These are phyloP conservation scores for Drosophila cognata DNA, from an alignment of 2,888 invertebrate species.

Conservation along the genomic window DNA sequence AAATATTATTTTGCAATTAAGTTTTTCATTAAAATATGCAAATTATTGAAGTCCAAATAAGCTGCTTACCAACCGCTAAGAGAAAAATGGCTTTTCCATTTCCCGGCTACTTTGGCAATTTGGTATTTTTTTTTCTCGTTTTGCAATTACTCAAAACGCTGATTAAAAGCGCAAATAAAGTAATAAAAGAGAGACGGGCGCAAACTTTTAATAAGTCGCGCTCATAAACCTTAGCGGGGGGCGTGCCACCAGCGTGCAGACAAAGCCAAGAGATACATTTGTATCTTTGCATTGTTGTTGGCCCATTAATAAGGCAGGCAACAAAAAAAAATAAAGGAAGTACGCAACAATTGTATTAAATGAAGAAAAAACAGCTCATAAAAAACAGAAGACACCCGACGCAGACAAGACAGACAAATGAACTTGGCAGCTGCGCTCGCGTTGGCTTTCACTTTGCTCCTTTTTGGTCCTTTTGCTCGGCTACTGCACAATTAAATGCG, in stretches of 20 bases:
- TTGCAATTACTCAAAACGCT: slow-evolving; percentile 68
- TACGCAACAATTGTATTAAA: slow-evolving; percentile 77
- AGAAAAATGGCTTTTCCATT: slow-evolving; percentile 30
- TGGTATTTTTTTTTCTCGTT: slow-evolving; percentile 5
- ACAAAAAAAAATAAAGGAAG: slow-evolving; percentile 31
- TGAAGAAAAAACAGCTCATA: slow-evolving; percentile 55
- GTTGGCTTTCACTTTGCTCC: slow-evolving; percentile 18
- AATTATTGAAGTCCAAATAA: slow-evolving; percentile 26
- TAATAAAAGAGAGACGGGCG: slow-evolving; percentile 47
- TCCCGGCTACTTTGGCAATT: slow-evolving; percentile 15
- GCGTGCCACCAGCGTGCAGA: slow-evolving; percentile 40
- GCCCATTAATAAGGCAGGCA: slow-evolving; percentile 74
- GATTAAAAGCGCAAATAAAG: slow-evolving; percentile 72
- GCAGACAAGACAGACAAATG: slow-evolving; percentile 49
- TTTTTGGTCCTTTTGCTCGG: slow-evolving; percentile 21
- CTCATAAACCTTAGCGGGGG: slow-evolving; percentile 61
- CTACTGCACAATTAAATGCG: slow-evolving; percentile 69
- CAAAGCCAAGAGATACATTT: slow-evolving; percentile 69
- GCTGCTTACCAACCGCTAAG: slow-evolving; percentile 19
- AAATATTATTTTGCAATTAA: slow-evolving; percentile 10
- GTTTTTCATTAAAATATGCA: slow-evolving; percentile 26
- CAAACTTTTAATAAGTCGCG: slow-evolving; percentile 74
- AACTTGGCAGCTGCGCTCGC: slow-evolving; percentile 52
- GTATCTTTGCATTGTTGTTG: slow-evolving; percentile 64
- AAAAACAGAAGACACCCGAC: slow-evolving; percentile 43